Percentiles rank a stretch among this genome's conserved stretches.
These are phyloP conservation scores for Chaetophractus vellerosus DNA, from an alignment of 2,797 vertebrate species.

Conservation along the genomic window DNA sequence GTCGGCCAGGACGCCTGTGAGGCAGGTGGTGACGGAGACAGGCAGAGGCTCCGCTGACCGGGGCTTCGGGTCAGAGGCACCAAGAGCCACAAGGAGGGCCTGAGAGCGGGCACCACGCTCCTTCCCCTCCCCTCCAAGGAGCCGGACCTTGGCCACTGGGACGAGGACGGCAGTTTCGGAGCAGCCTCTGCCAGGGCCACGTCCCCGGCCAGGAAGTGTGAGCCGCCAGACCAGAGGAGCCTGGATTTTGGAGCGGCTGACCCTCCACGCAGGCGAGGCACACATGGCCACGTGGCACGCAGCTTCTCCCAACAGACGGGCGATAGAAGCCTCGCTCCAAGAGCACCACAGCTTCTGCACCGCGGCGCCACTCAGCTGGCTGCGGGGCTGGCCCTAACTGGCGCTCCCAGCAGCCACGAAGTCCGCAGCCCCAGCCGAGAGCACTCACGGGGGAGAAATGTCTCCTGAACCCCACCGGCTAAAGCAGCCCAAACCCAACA, in stretches of 20 bases:
- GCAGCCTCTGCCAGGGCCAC: accelerated
- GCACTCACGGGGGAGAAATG: neutral
- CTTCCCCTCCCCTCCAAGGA: neutral
- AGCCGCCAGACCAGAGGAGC: neutral
- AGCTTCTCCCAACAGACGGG: neutral
- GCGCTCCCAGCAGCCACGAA: neutral
- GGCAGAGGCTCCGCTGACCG: neutral
- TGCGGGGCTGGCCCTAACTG: neutral
- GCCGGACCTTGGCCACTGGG: neutral
- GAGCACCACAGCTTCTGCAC: accelerated
- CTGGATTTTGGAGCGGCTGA: neutral
- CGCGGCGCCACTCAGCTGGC: accelerated
- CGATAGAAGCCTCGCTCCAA: neutral
- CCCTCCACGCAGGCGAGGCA: neutral
- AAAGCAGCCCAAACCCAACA: neutral
- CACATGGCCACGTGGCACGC: neutral
- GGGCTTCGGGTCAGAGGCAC: neutral
- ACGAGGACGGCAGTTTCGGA: accelerated
- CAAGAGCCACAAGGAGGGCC: accelerated
- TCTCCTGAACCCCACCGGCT: neutral
- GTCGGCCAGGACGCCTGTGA: neutral
- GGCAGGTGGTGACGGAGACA: accelerated
- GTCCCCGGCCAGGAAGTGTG: neutral
- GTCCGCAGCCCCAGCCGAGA: accelerated
- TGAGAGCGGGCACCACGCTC: accelerated